Evolutionary conservation across 2,888 invertebrate species (phyloP), one percentile per base, ranked within the genome.

Genomic region (Ariolimax columbianus): DNA sequence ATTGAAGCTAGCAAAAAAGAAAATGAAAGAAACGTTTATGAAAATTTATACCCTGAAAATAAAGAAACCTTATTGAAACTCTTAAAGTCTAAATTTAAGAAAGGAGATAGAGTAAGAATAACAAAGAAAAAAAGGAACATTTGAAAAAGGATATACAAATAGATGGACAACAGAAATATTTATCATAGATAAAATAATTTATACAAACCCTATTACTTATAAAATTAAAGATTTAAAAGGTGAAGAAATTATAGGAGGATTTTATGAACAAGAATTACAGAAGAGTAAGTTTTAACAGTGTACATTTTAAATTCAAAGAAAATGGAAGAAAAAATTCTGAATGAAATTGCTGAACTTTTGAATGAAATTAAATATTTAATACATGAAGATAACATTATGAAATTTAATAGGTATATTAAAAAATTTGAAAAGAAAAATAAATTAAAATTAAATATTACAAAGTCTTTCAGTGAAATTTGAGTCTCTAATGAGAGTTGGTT

Each of bases 101-200:
- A 47, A 17, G 23, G 55, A 23, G 36, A 36, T 68, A 68, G 68
- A 68, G 36, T 36, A 68, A 68, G 36, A 68, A 68, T 68, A 36
- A 33, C 36, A 26, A 33, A 68, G 26, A 68, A 68, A 36, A 47
- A 68, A 68, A 33, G 36, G 68, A 17, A 36, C 36, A 36, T 36
- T 68, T 68, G 68, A 68, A 40, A 72, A 43, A 72, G 38, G 40
- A 26, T 72, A 72, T 43, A 40, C 72, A 30, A 19, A 19, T 40
- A 26, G 40, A 72, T 72, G 72, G 72, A 72, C 40, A 40, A 26
- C 11, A 26, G 72, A 72, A 40, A 72, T 72, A 72, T 72, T 72
- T 72, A 36, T 68, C 36, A 68, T 68, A 26, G 26, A 26, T 68
- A 11, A 68, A 68, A 36, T 68, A 26, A 33, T 36, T 19, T 2